These are phyloP conservation scores for Poliocrania exsul DNA, from an alignment of 2,797 vertebrate genomes.

Conservation along the genomic window DNA sequence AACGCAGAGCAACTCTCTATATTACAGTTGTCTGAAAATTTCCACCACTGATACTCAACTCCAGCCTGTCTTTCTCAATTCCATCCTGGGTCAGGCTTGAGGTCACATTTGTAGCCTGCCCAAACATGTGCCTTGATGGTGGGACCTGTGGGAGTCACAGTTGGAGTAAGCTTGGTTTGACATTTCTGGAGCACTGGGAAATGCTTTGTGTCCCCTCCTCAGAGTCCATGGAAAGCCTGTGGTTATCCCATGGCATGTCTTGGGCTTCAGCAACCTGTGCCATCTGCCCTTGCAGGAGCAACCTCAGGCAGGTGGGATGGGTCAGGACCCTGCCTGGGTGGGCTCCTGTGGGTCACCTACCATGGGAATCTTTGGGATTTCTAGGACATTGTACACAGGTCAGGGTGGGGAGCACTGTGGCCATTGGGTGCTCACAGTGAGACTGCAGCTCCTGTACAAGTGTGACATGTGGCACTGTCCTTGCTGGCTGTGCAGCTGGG, in stretches of 20 bases:
- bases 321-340: not conserved
- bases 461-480: not conserved
- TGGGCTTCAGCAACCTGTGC: not conserved
- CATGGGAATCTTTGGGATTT: not conserved
- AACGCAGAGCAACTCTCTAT: not conserved
- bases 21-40: not conserved
- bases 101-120: not conserved
- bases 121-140: not conserved
- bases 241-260: too few relatives aligned
- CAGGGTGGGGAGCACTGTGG: not conserved
- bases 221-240: accelerated
- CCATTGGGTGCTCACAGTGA: not conserved
- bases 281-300: not conserved
- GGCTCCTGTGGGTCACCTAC: accelerated
- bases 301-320: accelerated
- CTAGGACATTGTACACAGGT: not conserved
- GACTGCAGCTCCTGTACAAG: not conserved
- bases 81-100: not conserved
- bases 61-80: not conserved
- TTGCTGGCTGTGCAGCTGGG: not conserved
- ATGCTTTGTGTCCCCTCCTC: accelerated
- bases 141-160: accelerated
- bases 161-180: not conserved
- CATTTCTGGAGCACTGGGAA: not conserved
- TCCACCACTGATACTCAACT: not conserved